Base-by-base conservation (phyloP, 2,888 invertebrate species). In the Glaucopsyche alexis region DNA sequence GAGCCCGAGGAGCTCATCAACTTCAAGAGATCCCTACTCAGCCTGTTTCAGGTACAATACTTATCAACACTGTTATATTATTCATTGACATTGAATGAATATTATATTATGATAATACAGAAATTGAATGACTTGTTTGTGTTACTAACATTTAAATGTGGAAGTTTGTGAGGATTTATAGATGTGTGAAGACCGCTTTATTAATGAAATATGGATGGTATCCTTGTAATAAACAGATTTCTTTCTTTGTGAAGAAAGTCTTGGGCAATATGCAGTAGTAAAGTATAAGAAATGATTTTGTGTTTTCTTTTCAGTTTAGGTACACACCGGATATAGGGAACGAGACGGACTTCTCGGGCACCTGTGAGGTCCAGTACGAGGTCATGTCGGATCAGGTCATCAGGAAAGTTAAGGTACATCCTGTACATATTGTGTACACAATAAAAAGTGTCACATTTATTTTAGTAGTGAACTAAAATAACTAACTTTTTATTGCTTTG, bases 11-110 rank as follows among this genome's bases (percentile, higher is more conserved):
- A 96, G 0, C 86, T 97, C 66, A 86, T 94, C 49, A 97, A 98
- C 86, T 89, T 97, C 64, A 96, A 98, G 85, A 96, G 96, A 80
- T 97, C 97, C n/a, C 93, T 98, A n/a, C 95, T 96, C 42, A 96
- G 97, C 82, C 87, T 98, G 55, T 95, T 98, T 77, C 98, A 97
- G 91, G 95, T 97, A 84, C 45, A n/a, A 16, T 40, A 52, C n/a
- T 40, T 4, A 60, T 60, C 11, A 60, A 60, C 11, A 60, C 29
- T 29, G 0, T 29, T 29, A 29, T 29, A 29, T 29, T 29, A 29
- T 29, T 29, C 29, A 29, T 29, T 29, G 29, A 29, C 29, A 29
- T 29, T 50, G 6, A 50, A 50, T 50, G 50, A n/a, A 50, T 29
- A 29, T 29, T 29, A 29, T 4, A 29, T 3, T 29, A 29, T 29